Conservation (phyloP, 2,888 invertebrate genomes). For the Ditylenchus weischeri region DNA sequence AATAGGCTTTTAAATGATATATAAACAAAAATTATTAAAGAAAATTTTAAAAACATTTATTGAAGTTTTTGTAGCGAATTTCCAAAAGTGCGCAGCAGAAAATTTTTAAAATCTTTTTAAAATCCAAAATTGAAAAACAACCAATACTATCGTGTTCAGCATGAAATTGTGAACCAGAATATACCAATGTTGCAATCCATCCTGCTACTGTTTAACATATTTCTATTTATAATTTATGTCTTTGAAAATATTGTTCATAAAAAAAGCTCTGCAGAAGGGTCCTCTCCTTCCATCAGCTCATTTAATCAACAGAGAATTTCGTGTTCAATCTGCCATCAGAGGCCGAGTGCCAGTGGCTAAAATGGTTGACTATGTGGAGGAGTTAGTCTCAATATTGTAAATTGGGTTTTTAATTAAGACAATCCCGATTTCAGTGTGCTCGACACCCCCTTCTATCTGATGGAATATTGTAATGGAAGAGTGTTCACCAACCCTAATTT, state of each 20-base stretch:
- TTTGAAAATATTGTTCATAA: neutral
- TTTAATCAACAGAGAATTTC: slow-evolving; percentile 61
- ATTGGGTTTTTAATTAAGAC: neutral
- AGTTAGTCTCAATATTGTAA: slow-evolving; percentile 22
- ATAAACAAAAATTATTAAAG: too few species aligned
- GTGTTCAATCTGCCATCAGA: slow-evolving; percentile 60
- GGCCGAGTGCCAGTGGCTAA: slow-evolving; percentile 60
- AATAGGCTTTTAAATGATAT: too few species aligned
- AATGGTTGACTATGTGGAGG: slow-evolving; percentile 53
- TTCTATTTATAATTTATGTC: too few species aligned
- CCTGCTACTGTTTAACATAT: too few species aligned
- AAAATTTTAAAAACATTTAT: too few species aligned
- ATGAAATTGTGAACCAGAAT: too few species aligned
- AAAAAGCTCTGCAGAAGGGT: slow-evolving; percentile 58
- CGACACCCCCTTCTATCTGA: slow-evolving; percentile 62
- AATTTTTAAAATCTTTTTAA: too few species aligned
- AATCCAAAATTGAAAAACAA: too few species aligned
- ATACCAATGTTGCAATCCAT: too few species aligned
- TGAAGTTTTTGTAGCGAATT: too few species aligned
- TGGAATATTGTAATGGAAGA: slow-evolving; percentile 61
- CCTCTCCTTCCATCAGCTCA: slow-evolving; percentile 62
- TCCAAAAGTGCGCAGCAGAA: too few species aligned
- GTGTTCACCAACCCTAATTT: slow-evolving; percentile 59
- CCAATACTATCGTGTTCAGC: too few species aligned
- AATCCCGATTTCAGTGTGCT: slow-evolving; percentile 55